These are phyloP conservation scores for Neodontobutis hainanensis DNA, from an alignment of 2,113 vertebrate species.

Conservation along the genomic window DNA sequence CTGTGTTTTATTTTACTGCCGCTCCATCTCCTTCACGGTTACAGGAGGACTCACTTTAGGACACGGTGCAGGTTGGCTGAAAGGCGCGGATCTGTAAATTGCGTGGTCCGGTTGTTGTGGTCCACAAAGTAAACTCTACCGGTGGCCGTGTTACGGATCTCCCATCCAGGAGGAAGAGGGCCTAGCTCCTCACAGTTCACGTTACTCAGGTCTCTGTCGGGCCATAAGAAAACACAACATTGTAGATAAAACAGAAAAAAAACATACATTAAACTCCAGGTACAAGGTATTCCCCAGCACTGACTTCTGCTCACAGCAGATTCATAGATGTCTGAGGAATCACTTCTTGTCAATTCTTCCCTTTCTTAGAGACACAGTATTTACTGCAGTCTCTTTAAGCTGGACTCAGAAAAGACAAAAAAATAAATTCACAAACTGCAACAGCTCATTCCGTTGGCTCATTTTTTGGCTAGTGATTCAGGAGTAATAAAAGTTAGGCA, in stretches of 20 bases:
- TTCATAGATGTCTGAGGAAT: constrained; percentile 58
- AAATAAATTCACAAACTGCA: constrained; percentile 51
- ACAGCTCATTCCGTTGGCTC: constrained; percentile 52
- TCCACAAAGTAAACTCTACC: constrained; percentile 99
- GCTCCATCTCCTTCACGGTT: not conserved
- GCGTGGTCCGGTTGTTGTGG: constrained; percentile 99
- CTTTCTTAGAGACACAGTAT: constrained; percentile 62
- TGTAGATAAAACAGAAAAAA: not conserved
- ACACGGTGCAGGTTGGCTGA: constrained; percentile 97
- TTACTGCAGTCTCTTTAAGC: too few species aligned
- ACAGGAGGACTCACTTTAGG: constrained; percentile 86
- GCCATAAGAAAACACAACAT: constrained; percentile 6
- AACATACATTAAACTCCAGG: constrained; percentile 14
- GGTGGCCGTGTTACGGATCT: constrained; percentile 97
- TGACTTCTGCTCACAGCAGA: constrained; percentile 48
- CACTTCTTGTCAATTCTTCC: constrained; percentile 52
- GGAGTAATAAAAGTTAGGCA: constrained; percentile 20
- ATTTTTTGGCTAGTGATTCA: constrained; percentile 47
- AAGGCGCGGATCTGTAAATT: constrained; percentile 97
- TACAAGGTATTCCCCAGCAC: constrained; percentile 43
- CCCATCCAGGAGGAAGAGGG: constrained; percentile 97
- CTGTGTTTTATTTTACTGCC: not conserved
- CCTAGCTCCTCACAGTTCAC: constrained; percentile 99
- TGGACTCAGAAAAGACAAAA: constrained; percentile 71
- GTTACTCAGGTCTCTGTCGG: constrained; percentile 97